Base-by-base conservation (phyloP, 2,888 invertebrate species). In the Troilus luridus region DNA sequence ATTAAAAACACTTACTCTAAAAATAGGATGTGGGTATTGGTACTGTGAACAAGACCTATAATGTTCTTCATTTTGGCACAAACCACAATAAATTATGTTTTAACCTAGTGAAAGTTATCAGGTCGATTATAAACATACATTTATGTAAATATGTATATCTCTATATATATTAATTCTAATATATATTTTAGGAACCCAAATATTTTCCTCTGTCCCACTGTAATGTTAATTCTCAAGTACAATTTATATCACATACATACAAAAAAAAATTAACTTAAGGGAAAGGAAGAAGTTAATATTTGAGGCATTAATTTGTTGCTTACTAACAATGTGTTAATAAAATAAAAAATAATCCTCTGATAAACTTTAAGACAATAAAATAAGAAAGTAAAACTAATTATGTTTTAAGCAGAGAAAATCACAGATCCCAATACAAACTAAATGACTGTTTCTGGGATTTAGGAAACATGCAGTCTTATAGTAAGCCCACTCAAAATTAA, bases 51-150 rank as follows among this genome's bases (percentile, higher is more conserved):
- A 77, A 72, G 90, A 90, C 88, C 72, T 91, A 72, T 56, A 62
- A 90, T 89, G 91, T 89, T 89, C 91, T 91, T 91, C 88, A 90
- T 91, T 92, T 92, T 92, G 92, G 92, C 92, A 92, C 92, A 92
- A 91, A 92, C 91, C 90, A 88, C 90, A 91, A 88, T 91, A 91
- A 72, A 88, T 88, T 91, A 91, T 91, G 88, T 91, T 67, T 90
- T 90, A 91, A 90, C 88, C 91, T 91, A 91, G 64, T 91, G 91
- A 91, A 91, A 91, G 91, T 91, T 91, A 88, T 77, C 62, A 91
- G 91, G 91, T 91, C 89, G 62, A 85, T 91, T 91, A 81, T 91
- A 89, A 89, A 89, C 77, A 88, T 88, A 81, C 88, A 88, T 88
- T 91, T 91, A 81, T 72, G 27, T 77, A 77, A 41, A 77, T 77